Evolutionary conservation across 2,888 invertebrate genomes (phyloP).

Genomic region (Ganaspis brasiliensis): DNA sequence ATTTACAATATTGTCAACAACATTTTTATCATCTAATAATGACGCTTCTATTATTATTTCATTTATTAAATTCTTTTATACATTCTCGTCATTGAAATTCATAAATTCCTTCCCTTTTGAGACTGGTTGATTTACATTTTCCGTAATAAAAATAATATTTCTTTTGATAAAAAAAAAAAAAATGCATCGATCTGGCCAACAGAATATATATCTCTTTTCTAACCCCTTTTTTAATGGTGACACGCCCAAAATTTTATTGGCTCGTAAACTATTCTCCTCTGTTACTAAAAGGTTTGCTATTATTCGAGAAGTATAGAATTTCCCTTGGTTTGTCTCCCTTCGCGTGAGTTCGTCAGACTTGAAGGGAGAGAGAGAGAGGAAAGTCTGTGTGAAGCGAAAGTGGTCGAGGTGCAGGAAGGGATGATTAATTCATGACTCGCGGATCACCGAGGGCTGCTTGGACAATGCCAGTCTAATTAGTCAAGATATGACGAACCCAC

Average conservation of each 20-base stretch:
- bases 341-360: constrained; percentile 11
- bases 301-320: constrained; percentile 29
- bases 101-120: too few species aligned
- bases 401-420: constrained; percentile 65
- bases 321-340: constrained; percentile 4
- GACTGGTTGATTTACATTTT: too few species aligned
- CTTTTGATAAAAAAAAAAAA: too few species aligned
- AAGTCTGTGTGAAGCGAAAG: constrained; percentile 59
- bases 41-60: too few species aligned
- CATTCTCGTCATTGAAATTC: too few species aligned
- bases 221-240: not conserved
- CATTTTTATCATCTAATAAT: too few species aligned
- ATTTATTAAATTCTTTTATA: too few species aligned
- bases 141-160: too few species aligned
- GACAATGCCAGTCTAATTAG: constrained; percentile 75
- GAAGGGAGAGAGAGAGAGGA: constrained; percentile 20
- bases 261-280: constrained; percentile 16
- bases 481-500: constrained; percentile 74
- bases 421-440: constrained; percentile 75
- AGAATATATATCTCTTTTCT: constrained; percentile 15
- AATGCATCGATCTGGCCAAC: too few species aligned
- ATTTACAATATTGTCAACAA: too few species aligned
- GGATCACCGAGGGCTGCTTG: constrained; percentile 67
- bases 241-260: constrained; percentile 12
- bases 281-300: constrained; percentile 36